Conservation (phyloP, 1,140 invertebrate species). For the Apis florea region DNA sequence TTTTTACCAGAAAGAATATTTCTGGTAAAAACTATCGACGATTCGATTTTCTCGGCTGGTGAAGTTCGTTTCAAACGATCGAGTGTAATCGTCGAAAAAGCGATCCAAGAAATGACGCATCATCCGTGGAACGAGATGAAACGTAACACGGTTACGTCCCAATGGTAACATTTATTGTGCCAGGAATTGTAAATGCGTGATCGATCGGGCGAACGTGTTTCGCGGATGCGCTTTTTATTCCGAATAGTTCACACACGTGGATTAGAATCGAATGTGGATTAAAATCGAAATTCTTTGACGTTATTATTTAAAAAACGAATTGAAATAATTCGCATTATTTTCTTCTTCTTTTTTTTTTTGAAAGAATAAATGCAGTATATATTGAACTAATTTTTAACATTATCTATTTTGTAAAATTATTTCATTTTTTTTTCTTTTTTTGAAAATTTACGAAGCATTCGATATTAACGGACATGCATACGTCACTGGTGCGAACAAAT, state of each 20-base stretch:
- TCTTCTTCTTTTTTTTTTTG: too few species aligned
- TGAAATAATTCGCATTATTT: too few species aligned
- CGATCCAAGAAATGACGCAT: constrained; percentile 30
- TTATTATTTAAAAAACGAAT: too few species aligned
- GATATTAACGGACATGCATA: constrained; percentile 12
- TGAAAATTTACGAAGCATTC: neutral
- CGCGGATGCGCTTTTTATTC: constrained; percentile 40
- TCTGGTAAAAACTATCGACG: neutral
- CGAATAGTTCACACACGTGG: neutral
- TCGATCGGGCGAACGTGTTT: constrained; percentile 22
- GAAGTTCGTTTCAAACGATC: neutral
- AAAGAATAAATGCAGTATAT: too few species aligned
- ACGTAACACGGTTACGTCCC: constrained; percentile 52
- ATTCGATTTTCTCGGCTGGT: constrained; percentile 3
- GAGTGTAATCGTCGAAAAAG: neutral
- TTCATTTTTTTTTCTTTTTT: too few species aligned
- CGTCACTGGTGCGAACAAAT: neutral
- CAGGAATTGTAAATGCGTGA: constrained; percentile 34
- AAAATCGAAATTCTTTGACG: too few species aligned
- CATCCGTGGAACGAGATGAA: constrained; percentile 36
- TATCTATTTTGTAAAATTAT: too few species aligned
- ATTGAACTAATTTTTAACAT: too few species aligned
- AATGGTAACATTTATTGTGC: constrained; percentile 33
- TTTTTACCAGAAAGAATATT: neutral
- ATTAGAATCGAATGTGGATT: constrained; percentile 2